phyloP scores from a whole-genome alignment of 2,888 invertebrate genomes.

The Timandra comae region DNA sequence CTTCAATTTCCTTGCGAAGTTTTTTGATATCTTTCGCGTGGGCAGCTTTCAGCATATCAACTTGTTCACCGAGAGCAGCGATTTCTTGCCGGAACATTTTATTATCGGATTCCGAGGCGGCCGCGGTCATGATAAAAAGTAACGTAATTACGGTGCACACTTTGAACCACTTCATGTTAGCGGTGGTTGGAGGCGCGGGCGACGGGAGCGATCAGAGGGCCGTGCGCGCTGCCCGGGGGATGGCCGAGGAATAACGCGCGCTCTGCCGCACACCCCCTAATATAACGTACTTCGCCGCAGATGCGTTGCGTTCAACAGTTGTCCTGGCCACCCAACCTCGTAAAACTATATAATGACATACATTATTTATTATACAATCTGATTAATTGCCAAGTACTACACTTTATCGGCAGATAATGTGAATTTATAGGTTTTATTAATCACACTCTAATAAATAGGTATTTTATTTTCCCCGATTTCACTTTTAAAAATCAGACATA shows the following conservation, averaged over 20 bases:
- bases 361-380: too few relatives aligned
- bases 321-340: constrained; percentile 28
- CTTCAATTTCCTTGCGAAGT: constrained; percentile 47
- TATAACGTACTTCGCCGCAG: constrained; percentile 48
- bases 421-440: too few relatives aligned
- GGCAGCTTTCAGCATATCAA: constrained; percentile 41
- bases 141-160: constrained; percentile 32
- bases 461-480: too few relatives aligned
- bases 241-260: constrained; percentile 39
- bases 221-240: constrained; percentile 28
- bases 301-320: constrained; percentile 62
- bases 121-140: constrained; percentile 30
- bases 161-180: constrained; percentile 45
- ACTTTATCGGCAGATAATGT: too few relatives aligned
- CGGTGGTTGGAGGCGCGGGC: constrained; percentile 18
- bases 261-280: constrained; percentile 24
- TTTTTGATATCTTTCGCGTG: constrained; percentile 41
- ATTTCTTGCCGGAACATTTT: constrained; percentile 36
- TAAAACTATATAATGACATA: too few relatives aligned
- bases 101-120: constrained; percentile 28
- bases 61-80: constrained; percentile 39
- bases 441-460: too few relatives aligned
- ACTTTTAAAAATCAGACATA: too few relatives aligned
- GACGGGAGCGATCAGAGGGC: constrained; percentile 20
- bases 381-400: too few relatives aligned